These are phyloP conservation scores for Psittacula cyanocephala DNA, from an alignment of 2,113 vertebrate genomes.

Conservation along the genomic window DNA sequence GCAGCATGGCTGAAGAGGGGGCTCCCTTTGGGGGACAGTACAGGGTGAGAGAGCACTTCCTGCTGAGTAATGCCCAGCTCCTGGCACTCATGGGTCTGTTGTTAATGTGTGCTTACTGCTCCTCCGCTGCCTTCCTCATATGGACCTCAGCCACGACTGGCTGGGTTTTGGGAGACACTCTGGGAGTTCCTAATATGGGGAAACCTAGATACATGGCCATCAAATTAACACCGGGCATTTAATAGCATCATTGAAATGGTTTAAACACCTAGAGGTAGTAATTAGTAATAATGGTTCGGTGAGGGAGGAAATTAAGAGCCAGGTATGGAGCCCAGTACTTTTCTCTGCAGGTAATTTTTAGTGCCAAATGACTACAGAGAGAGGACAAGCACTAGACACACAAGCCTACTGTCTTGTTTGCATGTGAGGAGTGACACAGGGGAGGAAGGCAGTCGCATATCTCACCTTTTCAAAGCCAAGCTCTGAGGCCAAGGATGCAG, in stretches of 20 bases:
- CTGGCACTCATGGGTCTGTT: neutral
- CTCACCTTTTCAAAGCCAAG: neutral
- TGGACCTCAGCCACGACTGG: neutral
- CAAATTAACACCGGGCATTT: neutral
- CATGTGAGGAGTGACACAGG: neutral
- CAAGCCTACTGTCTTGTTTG: neutral
- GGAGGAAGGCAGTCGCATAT: neutral
- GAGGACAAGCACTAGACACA: neutral
- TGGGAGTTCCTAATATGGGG: neutral
- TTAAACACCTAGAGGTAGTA: conserved; percentile 37
- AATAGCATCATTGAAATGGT: neutral
- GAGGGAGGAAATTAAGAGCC: conserved; percentile 49
- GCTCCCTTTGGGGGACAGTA: neutral
- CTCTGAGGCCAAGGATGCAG: neutral
- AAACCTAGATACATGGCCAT: conserved; percentile 27
- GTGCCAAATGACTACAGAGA: conserved; percentile 46
- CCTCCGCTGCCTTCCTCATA: neutral
- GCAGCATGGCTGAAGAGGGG: neutral
- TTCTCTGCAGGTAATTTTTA: conserved; percentile 54
- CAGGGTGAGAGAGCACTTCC: fast-evolving
- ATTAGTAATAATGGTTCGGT: conserved; percentile 41
- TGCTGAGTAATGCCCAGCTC: neutral
- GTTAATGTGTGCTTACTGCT: neutral
- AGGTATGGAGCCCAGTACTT: conserved; percentile 39
- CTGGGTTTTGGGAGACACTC: neutral